These are phyloP conservation scores for Turnix velox DNA, from an alignment of 2,113 vertebrate species.

Conservation along the genomic window DNA sequence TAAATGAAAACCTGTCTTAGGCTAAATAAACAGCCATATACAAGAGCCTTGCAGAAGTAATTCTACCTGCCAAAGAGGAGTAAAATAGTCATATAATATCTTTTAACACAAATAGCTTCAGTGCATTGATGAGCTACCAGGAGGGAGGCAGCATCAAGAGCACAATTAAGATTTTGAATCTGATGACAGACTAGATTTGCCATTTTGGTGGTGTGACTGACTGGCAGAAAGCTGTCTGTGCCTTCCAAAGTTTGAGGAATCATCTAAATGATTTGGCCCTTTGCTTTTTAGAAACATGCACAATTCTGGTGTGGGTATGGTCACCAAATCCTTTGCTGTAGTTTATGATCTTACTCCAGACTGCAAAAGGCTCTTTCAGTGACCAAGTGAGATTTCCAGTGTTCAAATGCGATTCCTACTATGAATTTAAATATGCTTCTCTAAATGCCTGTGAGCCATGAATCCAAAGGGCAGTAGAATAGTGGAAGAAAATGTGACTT, in stretches of 20 bases:
- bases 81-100: neutral
- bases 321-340: neutral
- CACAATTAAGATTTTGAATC: neutral
- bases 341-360: neutral
- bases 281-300: neutral
- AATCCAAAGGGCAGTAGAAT: neutral
- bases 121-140: neutral
- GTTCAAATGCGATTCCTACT: neutral
- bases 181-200: neutral
- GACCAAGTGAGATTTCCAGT: neutral
- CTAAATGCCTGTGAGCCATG: neutral
- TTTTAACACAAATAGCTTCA: neutral
- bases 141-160: neutral
- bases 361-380: neutral
- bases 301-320: neutral
- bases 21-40: neutral
- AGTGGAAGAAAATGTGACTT: neutral
- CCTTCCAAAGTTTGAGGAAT: neutral
- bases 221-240: neutral
- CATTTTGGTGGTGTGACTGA: neutral
- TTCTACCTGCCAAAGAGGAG: neutral
- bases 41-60: neutral
- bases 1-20: neutral
- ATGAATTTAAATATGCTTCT: neutral
- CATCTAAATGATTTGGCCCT: neutral